Evolutionary conservation across 2,888 invertebrate species (phyloP).

Genomic region (Drosophila aldrichi): DNA sequence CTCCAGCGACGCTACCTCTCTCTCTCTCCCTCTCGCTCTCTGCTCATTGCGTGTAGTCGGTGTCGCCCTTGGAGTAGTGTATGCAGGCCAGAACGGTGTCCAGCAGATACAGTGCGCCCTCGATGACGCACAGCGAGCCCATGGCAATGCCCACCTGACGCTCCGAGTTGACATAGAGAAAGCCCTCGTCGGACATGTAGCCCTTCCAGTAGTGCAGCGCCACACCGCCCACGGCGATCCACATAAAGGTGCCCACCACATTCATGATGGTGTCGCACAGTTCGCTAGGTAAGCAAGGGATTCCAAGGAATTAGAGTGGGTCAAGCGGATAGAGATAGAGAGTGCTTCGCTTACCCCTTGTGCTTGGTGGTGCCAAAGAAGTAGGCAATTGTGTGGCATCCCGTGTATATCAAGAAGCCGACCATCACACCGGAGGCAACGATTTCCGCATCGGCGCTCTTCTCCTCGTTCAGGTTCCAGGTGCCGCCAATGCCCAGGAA

Average conservation of each 20-base stretch:
- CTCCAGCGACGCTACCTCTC: constrained; percentile 17
- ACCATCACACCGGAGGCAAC: constrained; percentile 95
- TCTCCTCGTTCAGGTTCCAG: constrained; percentile 95
- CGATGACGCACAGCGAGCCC: constrained; percentile 92
- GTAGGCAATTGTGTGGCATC: constrained; percentile 90
- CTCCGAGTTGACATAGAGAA: constrained; percentile 90
- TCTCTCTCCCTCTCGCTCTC: background rate
- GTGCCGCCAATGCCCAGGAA: constrained; percentile 95
- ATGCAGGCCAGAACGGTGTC: constrained; percentile 92
- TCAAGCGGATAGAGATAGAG: no score
- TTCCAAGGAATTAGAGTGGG: background rate
- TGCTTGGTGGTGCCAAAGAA: constrained; percentile 92
- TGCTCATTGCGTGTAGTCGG: constrained; percentile 70
- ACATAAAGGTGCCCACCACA: constrained; percentile 93
- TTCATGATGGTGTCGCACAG: constrained; percentile 94
- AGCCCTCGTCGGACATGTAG: constrained; percentile 92
- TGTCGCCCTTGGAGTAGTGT: constrained; percentile 89
- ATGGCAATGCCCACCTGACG: constrained; percentile 93
- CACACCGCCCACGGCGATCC: constrained; percentile 93
- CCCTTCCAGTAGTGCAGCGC: constrained; percentile 96
- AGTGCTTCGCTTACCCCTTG: constrained; percentile 87
- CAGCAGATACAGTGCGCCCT: constrained; percentile 92
- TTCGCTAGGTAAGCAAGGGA: constrained; percentile 86
- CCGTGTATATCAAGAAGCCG: constrained; percentile 94
- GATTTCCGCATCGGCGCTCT: constrained; percentile 94